phyloP scores from a whole-genome alignment of 2,888 invertebrate species.

The Nesidiocoris tenuis region DNA sequence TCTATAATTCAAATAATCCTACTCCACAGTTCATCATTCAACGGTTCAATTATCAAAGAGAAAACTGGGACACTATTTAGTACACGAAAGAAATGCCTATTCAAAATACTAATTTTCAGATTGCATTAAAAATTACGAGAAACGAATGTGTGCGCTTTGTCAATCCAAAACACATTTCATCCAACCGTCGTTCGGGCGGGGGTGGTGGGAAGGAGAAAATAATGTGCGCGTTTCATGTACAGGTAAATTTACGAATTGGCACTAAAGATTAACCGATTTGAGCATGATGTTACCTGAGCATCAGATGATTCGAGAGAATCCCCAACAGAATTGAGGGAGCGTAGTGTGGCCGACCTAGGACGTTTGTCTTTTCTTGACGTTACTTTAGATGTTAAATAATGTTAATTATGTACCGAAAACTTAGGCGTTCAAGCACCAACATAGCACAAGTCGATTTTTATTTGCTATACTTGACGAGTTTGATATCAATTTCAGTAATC shows the following conservation, averaged over 20 bases:
- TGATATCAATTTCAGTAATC: too few species aligned
- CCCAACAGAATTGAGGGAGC: too few species aligned
- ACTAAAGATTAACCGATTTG: constrained; percentile 25
- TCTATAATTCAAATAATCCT: not conserved
- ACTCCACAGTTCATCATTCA: not conserved
- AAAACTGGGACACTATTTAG: not conserved
- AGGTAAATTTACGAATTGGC: constrained; percentile 11
- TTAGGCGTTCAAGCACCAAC: too few species aligned
- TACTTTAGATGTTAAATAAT: too few species aligned
- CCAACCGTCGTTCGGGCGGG: not conserved
- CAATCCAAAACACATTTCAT: constrained; percentile 35
- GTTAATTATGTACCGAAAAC: too few species aligned
- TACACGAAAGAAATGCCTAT: not conserved
- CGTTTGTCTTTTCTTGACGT: too few species aligned
- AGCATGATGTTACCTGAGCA: constrained; percentile 5
- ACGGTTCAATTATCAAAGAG: not conserved
- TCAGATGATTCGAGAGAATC: not conserved
- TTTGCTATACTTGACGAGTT: too few species aligned
- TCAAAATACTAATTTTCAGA: not conserved
- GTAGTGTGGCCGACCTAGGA: too few species aligned
- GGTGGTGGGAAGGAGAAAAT: not conserved
- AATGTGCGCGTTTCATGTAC: not conserved
- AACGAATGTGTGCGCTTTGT: constrained; percentile 20
- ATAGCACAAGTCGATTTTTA: too few species aligned
- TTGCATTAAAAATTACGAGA: not conserved